phyloP scores from a whole-genome alignment of 2,797 vertebrate species.

The Cuculus canorus region DNA sequence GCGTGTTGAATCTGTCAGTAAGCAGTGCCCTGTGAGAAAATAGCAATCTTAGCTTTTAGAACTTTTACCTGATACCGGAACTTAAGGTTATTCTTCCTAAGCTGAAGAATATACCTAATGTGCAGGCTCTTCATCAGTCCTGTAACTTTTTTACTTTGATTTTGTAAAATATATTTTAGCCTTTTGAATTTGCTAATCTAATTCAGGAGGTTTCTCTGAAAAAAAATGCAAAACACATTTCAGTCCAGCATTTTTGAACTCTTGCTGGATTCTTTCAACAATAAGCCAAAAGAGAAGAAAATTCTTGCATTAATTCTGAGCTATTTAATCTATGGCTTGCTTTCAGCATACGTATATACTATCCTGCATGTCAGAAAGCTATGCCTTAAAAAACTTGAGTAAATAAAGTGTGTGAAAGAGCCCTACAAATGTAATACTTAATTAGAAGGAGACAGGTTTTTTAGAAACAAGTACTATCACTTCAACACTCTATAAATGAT shows the following conservation, averaged over 20 bases:
- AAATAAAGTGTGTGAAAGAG: slow-evolving; percentile 39
- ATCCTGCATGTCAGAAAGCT: not conserved
- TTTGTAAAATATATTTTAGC: not conserved
- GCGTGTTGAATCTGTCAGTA: slow-evolving; percentile 68
- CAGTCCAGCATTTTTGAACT: not conserved
- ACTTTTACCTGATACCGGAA: slow-evolving; percentile 42
- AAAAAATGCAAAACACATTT: not conserved
- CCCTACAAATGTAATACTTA: slow-evolving; percentile 31
- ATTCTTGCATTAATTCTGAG: not conserved
- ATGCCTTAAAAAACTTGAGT: slow-evolving; percentile 13
- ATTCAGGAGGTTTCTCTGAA: not conserved
- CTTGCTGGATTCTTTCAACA: not conserved
- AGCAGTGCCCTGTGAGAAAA: slow-evolving; percentile 28
- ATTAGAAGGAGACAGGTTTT: slow-evolving; percentile 16
- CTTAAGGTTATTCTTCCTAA: not conserved
- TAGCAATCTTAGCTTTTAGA: slow-evolving; percentile 33
- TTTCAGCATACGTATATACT: not conserved
- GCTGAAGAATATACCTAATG: not conserved
- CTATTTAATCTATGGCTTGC: not conserved
- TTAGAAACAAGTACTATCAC: slow-evolving; percentile 38
- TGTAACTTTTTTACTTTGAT: not conserved
- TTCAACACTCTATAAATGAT: slow-evolving; percentile 27
- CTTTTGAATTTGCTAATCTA: not conserved
- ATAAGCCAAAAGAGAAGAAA: not conserved
- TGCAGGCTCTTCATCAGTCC: not conserved